Base-by-base conservation (phyloP, 2,113 vertebrate species). In the Scophthalmus maximus region DNA sequence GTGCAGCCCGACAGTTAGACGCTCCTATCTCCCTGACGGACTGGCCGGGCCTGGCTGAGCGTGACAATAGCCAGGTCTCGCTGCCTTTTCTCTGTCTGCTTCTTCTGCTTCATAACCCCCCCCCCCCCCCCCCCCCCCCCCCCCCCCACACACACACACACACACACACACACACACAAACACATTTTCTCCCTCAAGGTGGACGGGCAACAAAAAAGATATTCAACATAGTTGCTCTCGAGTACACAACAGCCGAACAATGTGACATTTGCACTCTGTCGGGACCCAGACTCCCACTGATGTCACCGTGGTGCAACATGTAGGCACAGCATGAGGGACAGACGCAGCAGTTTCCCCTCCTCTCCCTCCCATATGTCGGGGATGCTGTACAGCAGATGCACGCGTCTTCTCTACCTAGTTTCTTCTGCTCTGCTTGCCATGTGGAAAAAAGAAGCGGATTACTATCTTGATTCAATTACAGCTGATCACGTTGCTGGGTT, bases 21-120 rank as follows among this genome's bases (percentile, higher is more conserved):
- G 69, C 86, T 89, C 78, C 87, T 90, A 90, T 91, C 91, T 92
- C 88, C 84, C 87, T 60, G 79, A 82, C 68, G 80, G 79, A 83
- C 76, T 56, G 81, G 78, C 20, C 80, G 78, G 81, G 49, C 46
- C 53, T 22, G 53, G 78, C 49, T 63, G 38, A 56, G 52, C 10
- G 29, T 88, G 88, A 92, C 46, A 84, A 66, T 84, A 74, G 55
- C 90, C 91, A 92, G 91, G 87, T 88, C 87, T 70, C 64, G 68
- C 71, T 85, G 79, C 61, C 74, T 84, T 76, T 78, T 73, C 69
- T 82, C 77, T 63, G 55, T 63, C 68, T 79, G 60, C 32, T 30
- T 55, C 76, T 60, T 44, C 27, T 18, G 53, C 68, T 17, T 73
- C 61, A 69, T 29, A 74, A 0, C n/a, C 8, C 20, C 26, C 14